Evolutionary conservation across 1,140 invertebrate genomes (phyloP), one percentile per base, ranked within the genome.

Genomic region (Cydia splendana): DNA sequence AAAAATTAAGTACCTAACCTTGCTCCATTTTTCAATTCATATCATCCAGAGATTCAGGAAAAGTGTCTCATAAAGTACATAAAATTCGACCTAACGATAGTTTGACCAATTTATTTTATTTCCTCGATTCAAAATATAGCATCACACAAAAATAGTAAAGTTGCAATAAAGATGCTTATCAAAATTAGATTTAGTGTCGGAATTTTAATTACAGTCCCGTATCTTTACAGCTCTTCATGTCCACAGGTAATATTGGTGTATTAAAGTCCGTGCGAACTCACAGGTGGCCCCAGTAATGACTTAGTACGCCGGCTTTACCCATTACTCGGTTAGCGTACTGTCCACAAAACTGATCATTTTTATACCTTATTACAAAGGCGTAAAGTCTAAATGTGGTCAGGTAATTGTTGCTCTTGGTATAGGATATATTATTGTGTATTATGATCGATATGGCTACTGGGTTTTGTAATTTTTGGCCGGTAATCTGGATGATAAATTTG

Each of bases 231-330:
- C 82, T 87, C 87, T 88, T 75, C 80, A 87, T 75, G 79, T 71
- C 67, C 67, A 71, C 65, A 42, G 79, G 78, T 76, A 84, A 85
- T 86, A 88, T 85, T 83, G 77, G 79, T 76, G 77, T 85, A 86
- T 87, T 88, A 87, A 88, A 88, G 77, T 80, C 76, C 84, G 83
- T 91, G 89, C 80, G 88, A 91, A 84, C 79, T 45, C 7, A 24
- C 89, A 91, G 84, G 81, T 91, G 89, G 24, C 51, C 7, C 3
- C 30, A 15, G 65, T 88, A 88, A 88, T 91, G 84, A 87, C 85
- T 86, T 77, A 82, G 86, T 81, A 78, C 81, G 77, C 76, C 78
- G 88, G 88, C 85, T 91, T 88, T 91, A 84, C 87, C 88, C 89
- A 91, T 91, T 91, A 91, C 76, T 84, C 76, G 77, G 67, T 67